Evolutionary conservation across 2,888 invertebrate genomes (phyloP).

Genomic region (Orthonychiurus folsomi): DNA sequence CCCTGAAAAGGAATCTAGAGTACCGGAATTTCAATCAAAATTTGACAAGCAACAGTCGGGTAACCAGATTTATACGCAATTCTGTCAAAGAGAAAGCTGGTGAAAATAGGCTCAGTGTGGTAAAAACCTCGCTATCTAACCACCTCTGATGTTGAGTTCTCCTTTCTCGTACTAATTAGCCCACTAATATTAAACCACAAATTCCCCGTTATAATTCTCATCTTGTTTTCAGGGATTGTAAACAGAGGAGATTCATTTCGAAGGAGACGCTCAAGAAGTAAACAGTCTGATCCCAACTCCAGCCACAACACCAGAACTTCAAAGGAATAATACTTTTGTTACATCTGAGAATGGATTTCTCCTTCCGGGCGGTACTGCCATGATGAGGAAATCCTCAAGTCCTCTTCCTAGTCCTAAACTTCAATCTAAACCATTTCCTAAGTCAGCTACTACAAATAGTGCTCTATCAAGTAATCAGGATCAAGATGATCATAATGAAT

Average conservation of each 20-base stretch:
- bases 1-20: too few relatives aligned
- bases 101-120: too few relatives aligned
- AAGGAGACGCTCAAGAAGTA: constrained; percentile 70
- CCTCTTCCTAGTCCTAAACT: constrained; percentile 47
- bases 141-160: too few relatives aligned
- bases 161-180: too few relatives aligned
- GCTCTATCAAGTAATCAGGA: constrained; percentile 11
- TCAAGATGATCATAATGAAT: constrained; percentile 16
- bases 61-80: too few relatives aligned
- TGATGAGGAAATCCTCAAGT: constrained; percentile 36
- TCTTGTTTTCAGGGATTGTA: constrained; percentile 61
- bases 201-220: background rate
- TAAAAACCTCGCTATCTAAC: too few relatives aligned
- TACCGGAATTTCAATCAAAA: too few relatives aligned
- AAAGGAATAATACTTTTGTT: constrained; percentile 19
- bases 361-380: constrained; percentile 19
- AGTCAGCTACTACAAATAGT: constrained; percentile 20
- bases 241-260: constrained; percentile 91
- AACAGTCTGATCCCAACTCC: constrained; percentile 61
- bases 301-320: constrained; percentile 34
- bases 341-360: constrained; percentile 39
- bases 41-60: too few relatives aligned
- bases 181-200: constrained; percentile 4
- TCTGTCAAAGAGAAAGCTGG: too few relatives aligned
- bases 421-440: constrained; percentile 26